Percentiles rank a stretch among this genome's conserved stretches.
Evolutionary conservation across 2,797 vertebrate genomes (phyloP).

Genomic region (Bufotes viridis): DNA sequence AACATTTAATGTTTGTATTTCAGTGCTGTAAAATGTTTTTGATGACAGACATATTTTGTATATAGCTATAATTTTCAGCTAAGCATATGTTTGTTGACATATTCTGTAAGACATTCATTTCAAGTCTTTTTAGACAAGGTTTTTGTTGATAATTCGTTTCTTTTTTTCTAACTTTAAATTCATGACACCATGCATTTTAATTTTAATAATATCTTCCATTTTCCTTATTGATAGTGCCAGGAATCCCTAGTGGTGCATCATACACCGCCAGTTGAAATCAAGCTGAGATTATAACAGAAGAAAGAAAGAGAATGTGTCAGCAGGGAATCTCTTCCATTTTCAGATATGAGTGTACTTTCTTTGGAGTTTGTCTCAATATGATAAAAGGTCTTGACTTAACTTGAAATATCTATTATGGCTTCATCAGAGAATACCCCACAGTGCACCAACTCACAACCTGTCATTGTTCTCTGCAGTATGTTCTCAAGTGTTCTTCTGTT

Average conservation of each 20-base stretch:
- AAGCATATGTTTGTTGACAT: constrained; percentile 16
- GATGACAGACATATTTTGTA: neutral
- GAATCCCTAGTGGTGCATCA: constrained; percentile 57
- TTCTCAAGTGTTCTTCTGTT: constrained; percentile 44
- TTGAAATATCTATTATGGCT: constrained; percentile 58
- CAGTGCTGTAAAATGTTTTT: neutral
- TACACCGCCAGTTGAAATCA: constrained; percentile 52
- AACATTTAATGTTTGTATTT: neutral
- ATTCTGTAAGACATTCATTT: constrained; percentile 16
- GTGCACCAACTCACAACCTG: constrained; percentile 46
- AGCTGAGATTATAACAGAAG: constrained; percentile 40
- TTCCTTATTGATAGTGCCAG: constrained; percentile 56
- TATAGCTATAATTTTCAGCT: constrained; percentile 27
- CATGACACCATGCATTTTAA: constrained; percentile 47
- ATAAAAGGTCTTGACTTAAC: constrained; percentile 59
- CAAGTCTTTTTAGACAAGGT: constrained; percentile 10
- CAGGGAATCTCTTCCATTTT: constrained; percentile 55
- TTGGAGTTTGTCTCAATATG: constrained; percentile 58
- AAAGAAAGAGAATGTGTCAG: constrained; percentile 51
- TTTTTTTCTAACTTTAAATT: constrained; percentile 47
- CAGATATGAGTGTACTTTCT: constrained; percentile 57
- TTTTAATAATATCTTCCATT: constrained; percentile 57
- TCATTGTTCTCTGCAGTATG: constrained; percentile 57
- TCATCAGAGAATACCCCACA: constrained; percentile 56
- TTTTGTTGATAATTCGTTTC: constrained; percentile 23